Conservation (phyloP, 2,113 vertebrate species). For the Ploceus nigricollis region DNA sequence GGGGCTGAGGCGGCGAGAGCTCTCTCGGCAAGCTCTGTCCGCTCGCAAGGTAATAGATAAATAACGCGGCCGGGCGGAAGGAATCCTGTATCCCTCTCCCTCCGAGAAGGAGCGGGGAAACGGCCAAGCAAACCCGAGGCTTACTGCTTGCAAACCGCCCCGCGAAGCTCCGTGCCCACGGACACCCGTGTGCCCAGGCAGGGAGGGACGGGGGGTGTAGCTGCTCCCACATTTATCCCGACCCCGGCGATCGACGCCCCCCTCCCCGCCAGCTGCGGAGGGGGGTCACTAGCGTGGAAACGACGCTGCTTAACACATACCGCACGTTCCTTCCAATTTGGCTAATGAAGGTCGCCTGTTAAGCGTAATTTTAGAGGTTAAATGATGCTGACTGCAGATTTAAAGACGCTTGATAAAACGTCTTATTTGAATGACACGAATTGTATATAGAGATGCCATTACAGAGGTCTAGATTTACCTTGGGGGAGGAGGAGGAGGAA, state of each 20-base stretch:
- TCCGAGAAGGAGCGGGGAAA: not conserved
- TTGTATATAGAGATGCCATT: not conserved
- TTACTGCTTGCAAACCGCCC: not conserved
- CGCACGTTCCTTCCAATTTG: not conserved
- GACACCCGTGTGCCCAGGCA: not conserved
- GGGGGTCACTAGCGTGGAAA: not conserved
- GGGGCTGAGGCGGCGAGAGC: conserved; percentile 50
- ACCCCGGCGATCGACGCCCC: rapidly evolving
- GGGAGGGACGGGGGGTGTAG: not conserved
- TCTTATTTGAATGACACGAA: not conserved
- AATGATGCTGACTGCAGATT: conserved; percentile 27
- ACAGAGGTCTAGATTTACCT: not conserved
- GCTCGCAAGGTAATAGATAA: conserved; percentile 50
- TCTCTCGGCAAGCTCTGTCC: conserved; percentile 8
- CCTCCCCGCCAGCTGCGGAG: not conserved
- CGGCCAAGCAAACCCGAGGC: not conserved
- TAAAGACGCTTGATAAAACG: conserved; percentile 21
- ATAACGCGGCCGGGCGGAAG: not conserved
- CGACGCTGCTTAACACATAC: not conserved
- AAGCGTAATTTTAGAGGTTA: conserved; percentile 35
- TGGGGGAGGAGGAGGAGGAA: not conserved
- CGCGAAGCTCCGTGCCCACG: not conserved
- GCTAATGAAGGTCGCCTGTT: conserved; percentile 10
- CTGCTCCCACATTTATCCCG: not conserved
- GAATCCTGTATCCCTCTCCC: not conserved